phyloP scores from a whole-genome alignment of 2,797 vertebrate species.

The Coreius guichenoti region DNA sequence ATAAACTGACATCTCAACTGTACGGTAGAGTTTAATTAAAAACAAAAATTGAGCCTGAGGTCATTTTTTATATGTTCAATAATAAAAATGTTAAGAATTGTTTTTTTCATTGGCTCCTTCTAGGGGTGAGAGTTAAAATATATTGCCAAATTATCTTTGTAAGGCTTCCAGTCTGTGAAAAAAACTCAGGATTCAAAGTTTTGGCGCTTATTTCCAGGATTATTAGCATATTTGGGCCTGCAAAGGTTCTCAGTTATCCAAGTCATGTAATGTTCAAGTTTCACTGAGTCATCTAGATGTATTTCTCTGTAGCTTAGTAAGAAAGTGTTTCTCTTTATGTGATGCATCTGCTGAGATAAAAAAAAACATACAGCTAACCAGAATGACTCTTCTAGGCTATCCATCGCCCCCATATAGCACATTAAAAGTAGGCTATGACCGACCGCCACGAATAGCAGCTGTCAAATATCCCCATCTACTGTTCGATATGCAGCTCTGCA shows the following conservation, averaged over 20 bases:
- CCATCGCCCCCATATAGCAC: not conserved
- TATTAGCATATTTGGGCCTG: not conserved
- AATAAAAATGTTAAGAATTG: no score
- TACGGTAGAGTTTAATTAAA: no score
- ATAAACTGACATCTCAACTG: no score
- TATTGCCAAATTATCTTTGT: not conserved
- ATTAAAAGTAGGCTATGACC: not conserved
- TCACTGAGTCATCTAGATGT: not conserved
- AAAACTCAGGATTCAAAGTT: not conserved
- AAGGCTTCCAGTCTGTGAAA: not conserved
- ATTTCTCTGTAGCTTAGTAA: not conserved
- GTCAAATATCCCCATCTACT: slow-evolving; percentile 24
- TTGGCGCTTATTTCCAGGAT: not conserved
- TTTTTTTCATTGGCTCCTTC: no score
- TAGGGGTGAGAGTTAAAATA: no score
- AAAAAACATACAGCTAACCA: not conserved
- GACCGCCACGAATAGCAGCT: not conserved
- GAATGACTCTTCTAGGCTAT: not conserved
- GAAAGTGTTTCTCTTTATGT: not conserved
- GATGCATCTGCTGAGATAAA: not conserved
- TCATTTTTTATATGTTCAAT: no score
- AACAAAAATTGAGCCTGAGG: no score
- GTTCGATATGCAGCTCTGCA: not conserved
- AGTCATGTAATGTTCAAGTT: not conserved
- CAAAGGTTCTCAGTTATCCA: not conserved